Percentiles rank a stretch among this genome's conserved stretches.
phyloP scores from a whole-genome alignment of 2,797 vertebrate species.

The Danio kyathit region DNA sequence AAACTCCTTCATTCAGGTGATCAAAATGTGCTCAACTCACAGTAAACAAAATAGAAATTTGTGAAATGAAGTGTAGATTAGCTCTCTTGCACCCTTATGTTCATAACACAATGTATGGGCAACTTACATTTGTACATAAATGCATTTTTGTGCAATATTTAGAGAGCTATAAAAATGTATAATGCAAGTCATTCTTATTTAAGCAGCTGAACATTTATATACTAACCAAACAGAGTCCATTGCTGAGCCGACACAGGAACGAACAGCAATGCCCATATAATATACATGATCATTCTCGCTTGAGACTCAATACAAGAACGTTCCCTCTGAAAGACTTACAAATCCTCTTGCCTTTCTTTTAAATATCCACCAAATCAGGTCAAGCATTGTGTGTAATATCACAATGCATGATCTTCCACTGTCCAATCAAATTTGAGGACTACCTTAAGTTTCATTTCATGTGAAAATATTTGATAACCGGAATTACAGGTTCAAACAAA shows the following conservation, averaged over 20 bases:
- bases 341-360: not conserved
- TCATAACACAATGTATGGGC: no score
- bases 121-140: no score
- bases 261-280: not conserved
- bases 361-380: not conserved
- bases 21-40: not conserved
- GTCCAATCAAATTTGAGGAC: not conserved
- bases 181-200: not conserved
- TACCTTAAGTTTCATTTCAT: slow-evolving; percentile 40
- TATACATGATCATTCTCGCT: not conserved
- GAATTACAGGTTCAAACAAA: not conserved
- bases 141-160: not conserved
- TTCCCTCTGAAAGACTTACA: not conserved
- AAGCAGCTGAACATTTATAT: not conserved
- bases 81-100: not conserved
- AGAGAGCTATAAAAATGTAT: not conserved
- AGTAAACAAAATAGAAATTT: not conserved
- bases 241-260: slow-evolving; percentile 52
- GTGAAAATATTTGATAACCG: not conserved
- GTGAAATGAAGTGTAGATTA: not conserved
- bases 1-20: not conserved
- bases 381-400: not conserved
- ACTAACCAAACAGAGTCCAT: slow-evolving; percentile 68
- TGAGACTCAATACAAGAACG: not conserved
- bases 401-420: not conserved